phyloP scores from a whole-genome alignment of 2,797 vertebrate species.

The Phalloptychus januarius region DNA sequence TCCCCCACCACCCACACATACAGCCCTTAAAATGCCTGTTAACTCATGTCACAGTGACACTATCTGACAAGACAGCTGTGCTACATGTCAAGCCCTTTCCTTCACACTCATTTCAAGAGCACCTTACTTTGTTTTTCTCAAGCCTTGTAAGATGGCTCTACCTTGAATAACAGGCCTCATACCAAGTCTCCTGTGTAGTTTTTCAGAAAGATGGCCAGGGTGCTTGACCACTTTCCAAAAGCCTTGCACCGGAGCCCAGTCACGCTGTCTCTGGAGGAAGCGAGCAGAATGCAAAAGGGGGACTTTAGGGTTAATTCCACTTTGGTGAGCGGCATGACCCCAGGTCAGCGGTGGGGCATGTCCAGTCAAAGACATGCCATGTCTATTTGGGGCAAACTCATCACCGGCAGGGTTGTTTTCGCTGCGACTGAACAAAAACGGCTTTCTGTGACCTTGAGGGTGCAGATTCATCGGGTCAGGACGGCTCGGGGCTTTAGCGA shows the following conservation, averaged over 20 bases:
- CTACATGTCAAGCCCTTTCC: constrained; percentile 11
- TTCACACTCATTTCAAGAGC: constrained; percentile 2
- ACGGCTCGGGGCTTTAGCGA: constrained; percentile 22
- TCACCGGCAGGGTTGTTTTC: constrained; percentile 45
- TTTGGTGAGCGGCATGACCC: constrained; percentile 33
- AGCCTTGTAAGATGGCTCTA: constrained; percentile 5
- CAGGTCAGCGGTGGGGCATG: constrained; percentile 19
- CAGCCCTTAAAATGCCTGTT: constrained; percentile 18
- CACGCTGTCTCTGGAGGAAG: neutral
- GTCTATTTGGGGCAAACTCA: constrained; percentile 51
- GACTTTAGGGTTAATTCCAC: constrained; percentile 1
- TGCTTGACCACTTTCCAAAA: neutral
- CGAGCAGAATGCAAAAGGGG: constrained; percentile 17
- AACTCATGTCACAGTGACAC: constrained; percentile 16
- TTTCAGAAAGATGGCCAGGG: neutral
- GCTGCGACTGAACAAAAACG: constrained; percentile 34
- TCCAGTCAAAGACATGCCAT: constrained; percentile 34
- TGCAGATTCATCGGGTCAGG: constrained; percentile 37
- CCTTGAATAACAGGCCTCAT: constrained; percentile 19
- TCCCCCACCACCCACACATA: neutral
- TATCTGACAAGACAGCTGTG: constrained; percentile 31
- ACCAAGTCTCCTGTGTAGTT: neutral
- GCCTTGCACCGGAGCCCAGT: neutral
- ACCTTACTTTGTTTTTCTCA: constrained; percentile 10
- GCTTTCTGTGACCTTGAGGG: constrained; percentile 43